These are phyloP conservation scores for Chouioia cunea DNA, from an alignment of 2,888 invertebrate genomes.

Conservation along the genomic window DNA sequence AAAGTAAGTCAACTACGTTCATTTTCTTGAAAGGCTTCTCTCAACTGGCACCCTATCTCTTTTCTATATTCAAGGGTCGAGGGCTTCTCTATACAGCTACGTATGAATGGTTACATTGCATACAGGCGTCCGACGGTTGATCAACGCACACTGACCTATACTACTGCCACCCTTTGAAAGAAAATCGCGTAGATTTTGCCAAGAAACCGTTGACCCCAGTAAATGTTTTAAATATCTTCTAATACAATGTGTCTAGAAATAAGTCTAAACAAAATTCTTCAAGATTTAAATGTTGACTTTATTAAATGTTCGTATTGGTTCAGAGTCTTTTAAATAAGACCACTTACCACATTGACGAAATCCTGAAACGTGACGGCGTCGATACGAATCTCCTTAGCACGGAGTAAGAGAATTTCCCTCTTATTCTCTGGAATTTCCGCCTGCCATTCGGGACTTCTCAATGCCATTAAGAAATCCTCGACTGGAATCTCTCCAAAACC, in stretches of 20 bases:
- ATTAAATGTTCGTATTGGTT: no score
- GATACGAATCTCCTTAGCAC: conserved; percentile 61
- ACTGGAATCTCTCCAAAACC: conserved; percentile 94
- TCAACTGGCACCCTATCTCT: not conserved
- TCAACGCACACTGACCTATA: conserved; percentile 19
- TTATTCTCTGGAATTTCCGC: conserved; percentile 82
- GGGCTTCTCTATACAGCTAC: not conserved
- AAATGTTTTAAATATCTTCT: no score
- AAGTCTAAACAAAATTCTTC: no score
- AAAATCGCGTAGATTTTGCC: no score
- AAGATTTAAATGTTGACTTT: no score
- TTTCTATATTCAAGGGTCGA: not conserved
- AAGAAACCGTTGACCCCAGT: no score
- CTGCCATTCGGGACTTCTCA: conserved; percentile 83
- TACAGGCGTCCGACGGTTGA: conserved; percentile 24
- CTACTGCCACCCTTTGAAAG: conserved; percentile 5
- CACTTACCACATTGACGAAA: conserved; percentile 94
- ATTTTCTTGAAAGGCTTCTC: conserved; percentile 6
- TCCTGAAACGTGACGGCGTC: conserved; percentile 92
- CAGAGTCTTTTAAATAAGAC: no score
- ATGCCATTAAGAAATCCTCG: conserved; percentile 83
- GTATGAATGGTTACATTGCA: conserved; percentile 37
- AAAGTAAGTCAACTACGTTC: conserved; percentile 12
- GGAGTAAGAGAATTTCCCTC: conserved; percentile 73
- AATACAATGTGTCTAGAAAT: no score